Conservation (phyloP, 2,888 invertebrate species). For the Agonum fuliginosum region DNA sequence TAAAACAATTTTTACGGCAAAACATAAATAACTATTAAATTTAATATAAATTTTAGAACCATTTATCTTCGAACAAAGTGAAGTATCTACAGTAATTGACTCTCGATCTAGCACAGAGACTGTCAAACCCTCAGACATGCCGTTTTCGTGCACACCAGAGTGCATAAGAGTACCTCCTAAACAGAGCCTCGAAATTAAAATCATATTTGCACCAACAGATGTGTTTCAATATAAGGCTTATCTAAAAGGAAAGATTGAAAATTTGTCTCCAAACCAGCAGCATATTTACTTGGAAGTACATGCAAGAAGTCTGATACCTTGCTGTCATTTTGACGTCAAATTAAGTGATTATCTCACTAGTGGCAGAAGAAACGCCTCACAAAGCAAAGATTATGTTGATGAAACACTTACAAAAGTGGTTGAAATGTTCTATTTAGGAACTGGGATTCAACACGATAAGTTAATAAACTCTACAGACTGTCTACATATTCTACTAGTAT, state of each 20-base stretch:
- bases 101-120: no score
- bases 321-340: conserved; percentile 82
- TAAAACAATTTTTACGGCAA: no score
- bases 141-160: conserved; percentile 75
- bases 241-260: conserved; percentile 75
- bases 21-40: no score
- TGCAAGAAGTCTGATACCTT: conserved; percentile 80
- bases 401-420: conserved; percentile 73
- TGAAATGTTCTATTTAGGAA: conserved; percentile 80
- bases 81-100: no score
- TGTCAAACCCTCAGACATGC: conserved; percentile 65
- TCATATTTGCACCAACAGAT: conserved; percentile 76
- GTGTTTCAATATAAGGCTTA: conserved; percentile 75
- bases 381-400: conserved; percentile 73
- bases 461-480: conserved; percentile 64
- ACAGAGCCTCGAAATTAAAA: conserved; percentile 71
- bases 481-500: background rate
- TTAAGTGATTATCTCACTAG: conserved; percentile 79
- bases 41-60: no score
- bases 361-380: conserved; percentile 71
- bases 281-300: conserved; percentile 70
- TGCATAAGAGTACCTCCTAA: conserved; percentile 73
- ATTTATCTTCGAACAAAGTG: no score
- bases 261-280: conserved; percentile 72
- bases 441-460: conserved; percentile 75